Evolutionary conservation across 30 jellyfish, hydroid and myxozoan genomes (phyloP).

Genomic region (Aurelia sp.): DNA sequence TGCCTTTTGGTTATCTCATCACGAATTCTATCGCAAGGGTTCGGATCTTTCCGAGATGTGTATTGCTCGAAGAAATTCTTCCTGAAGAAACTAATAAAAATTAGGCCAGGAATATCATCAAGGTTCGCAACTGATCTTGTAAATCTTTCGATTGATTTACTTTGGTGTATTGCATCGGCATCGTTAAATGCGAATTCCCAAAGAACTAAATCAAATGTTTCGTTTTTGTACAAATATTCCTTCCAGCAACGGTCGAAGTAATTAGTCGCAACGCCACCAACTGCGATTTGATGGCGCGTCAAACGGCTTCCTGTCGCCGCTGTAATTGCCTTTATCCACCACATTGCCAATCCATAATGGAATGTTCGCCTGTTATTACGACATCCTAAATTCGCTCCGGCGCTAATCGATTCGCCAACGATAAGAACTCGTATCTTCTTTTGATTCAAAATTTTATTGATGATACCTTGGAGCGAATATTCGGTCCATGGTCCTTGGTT

Average conservation of each 20-base stretch:
- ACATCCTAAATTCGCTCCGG: slow-evolving; percentile 95
- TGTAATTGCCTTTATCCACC: slow-evolving; percentile 90
- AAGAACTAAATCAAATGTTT: slow-evolving; percentile 78
- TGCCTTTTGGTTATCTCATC: slow-evolving; percentile 31
- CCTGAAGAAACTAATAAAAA: slow-evolving; percentile 65
- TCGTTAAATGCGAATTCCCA: slow-evolving; percentile 97
- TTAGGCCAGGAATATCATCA: slow-evolving; percentile 52
- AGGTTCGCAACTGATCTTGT: slow-evolving; percentile 60
- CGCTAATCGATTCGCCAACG: slow-evolving; percentile 88
- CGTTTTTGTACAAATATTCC: slow-evolving; percentile 75
- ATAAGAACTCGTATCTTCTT: slow-evolving; percentile 56
- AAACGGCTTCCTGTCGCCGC: slow-evolving; percentile 79
- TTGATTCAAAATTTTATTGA: slow-evolving; percentile 70
- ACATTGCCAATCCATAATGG: slow-evolving; percentile 80
- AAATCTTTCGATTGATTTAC: slow-evolving; percentile 65
- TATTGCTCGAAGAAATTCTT: slow-evolving; percentile 50
- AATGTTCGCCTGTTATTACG: slow-evolving; percentile 67
- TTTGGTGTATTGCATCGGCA: slow-evolving; percentile 43
- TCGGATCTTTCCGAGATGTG: slow-evolving; percentile 7
- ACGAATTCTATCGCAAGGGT: slow-evolving; percentile 46
- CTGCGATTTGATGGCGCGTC: slow-evolving; percentile 85
- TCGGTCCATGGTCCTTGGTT: slow-evolving; percentile 80
- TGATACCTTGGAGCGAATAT: slow-evolving; percentile 43
- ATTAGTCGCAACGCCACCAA: slow-evolving; percentile 89
- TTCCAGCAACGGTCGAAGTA: slow-evolving; percentile 92